Evolutionary conservation across 2,797 vertebrate genomes (phyloP), one percentile per base, ranked within the genome.

Genomic region (Ficedula albicollis): DNA sequence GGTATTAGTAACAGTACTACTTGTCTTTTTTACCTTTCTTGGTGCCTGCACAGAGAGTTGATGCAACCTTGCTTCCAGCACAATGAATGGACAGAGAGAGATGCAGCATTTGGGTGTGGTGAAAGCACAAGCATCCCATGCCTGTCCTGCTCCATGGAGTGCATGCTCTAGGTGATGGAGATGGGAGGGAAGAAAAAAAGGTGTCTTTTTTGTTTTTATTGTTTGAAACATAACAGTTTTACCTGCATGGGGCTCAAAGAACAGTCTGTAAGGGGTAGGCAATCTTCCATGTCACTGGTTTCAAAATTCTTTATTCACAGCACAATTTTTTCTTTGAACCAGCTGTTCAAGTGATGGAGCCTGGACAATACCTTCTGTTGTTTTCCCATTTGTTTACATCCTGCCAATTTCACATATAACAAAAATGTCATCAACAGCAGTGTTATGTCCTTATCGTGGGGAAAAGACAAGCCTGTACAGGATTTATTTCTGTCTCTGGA

Each of bases 351-450:
- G 64, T 58, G 76, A 51, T 75, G 73, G 77, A 89, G 29, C 46
- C n/a, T 94, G 86, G 81, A 93, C 64, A 84, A 94, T 89, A 77
- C 84, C 75, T 96, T 90, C 84, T 94, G 86, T 92, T 95, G 74
- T 92, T 96, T 93, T 96, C 39, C 55, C 72, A 8, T 92, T 92
- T 95, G 81, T 92, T 96, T 94, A 64, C 78, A 84, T 95, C 43
- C 69, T 92, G 59, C 38, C 75, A 92, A 51, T 91, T 90, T 90
- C 63, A 89, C 46, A 66, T 70, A 68, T 16, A 87, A 85, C 63
- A 87, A 70, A 89, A 94, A 62, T 83, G 52, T 68, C 81, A 69
- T 80, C 64, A 87, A 60, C 72, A 90, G 8, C 49, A 79, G 49
- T 30, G 36, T 48, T 62, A 18, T 84, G n/a, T 87, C 70, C 81